Conservation (phyloP, 2,797 vertebrate genomes). For the Catharus ustulatus region DNA sequence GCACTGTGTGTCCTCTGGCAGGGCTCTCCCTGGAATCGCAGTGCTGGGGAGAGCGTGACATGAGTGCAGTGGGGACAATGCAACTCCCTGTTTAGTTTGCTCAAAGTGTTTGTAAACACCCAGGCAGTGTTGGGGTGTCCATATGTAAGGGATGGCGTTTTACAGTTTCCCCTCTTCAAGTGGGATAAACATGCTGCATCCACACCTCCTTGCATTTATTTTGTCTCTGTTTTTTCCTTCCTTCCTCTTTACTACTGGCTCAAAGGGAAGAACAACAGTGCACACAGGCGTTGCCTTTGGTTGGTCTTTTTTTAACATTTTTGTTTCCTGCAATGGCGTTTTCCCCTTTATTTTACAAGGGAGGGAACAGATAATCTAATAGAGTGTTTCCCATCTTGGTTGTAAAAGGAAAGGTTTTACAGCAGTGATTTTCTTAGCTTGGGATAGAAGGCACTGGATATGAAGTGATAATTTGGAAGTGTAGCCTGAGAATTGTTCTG, state of each 20-base stretch:
- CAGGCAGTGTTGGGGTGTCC: not conserved
- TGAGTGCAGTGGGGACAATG: constrained; percentile 50
- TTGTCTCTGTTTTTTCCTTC: not conserved
- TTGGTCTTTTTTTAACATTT: not conserved
- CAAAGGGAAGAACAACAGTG: not conserved
- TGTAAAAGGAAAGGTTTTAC: constrained; percentile 18
- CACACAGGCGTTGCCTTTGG: not conserved
- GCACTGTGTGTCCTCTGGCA: constrained; percentile 65
- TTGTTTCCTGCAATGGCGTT: not conserved
- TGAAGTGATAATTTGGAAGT: not conserved
- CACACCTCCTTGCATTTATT: not conserved
- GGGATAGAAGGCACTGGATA: not conserved
- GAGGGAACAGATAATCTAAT: not conserved
- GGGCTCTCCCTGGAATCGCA: not conserved
- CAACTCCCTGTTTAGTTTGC: constrained; percentile 36
- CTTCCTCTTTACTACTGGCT: constrained; percentile 21
- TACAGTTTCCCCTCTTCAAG: not conserved
- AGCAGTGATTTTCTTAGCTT: not conserved
- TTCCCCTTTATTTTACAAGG: constrained; percentile 2
- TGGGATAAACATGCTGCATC: not conserved
- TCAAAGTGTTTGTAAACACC: constrained; percentile 52
- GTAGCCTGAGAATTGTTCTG: not conserved
- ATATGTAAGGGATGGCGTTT: rapidly evolving
- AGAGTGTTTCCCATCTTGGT: not conserved
- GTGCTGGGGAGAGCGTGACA: not conserved